Conservation (phyloP, 2,797 vertebrate species). For the Amblyraja radiata region DNA sequence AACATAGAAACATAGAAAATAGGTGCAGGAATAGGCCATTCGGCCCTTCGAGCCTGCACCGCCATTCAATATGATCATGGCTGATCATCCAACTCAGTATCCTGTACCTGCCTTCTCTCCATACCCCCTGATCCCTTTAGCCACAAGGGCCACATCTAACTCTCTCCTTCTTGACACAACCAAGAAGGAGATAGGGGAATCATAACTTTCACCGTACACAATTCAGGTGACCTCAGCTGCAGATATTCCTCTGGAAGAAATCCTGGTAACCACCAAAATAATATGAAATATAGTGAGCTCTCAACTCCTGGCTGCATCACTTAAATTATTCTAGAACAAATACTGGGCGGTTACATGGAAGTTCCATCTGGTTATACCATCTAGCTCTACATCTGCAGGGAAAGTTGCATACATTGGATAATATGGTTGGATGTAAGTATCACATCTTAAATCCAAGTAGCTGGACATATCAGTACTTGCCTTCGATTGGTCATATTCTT, state of each 20-base stretch:
- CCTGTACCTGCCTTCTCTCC: too few relatives aligned
- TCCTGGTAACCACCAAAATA: not conserved
- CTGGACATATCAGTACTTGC: not conserved
- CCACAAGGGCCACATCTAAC: too few relatives aligned
- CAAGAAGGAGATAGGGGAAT: not conserved
- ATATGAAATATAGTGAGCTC: not conserved
- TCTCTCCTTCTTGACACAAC: not conserved
- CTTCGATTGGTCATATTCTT: not conserved
- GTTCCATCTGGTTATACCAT: not conserved
- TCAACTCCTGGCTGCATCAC: not conserved
- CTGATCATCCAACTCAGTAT: too few relatives aligned
- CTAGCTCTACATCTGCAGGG: not conserved
- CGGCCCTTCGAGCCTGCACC: too few relatives aligned
- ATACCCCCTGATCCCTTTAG: too few relatives aligned
- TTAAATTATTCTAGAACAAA: not conserved
- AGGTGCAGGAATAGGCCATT: too few relatives aligned
- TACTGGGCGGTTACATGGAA: not conserved
- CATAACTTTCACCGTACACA: not conserved
- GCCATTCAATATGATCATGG: too few relatives aligned
- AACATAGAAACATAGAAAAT: too few relatives aligned
- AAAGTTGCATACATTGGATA: not conserved
- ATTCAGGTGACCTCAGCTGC: not conserved
- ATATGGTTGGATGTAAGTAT: not conserved
- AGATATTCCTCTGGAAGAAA: not conserved
- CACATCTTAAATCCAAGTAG: not conserved